Base-by-base conservation (phyloP, 2,797 vertebrate genomes). In the Chaetophractus vellerosus region DNA sequence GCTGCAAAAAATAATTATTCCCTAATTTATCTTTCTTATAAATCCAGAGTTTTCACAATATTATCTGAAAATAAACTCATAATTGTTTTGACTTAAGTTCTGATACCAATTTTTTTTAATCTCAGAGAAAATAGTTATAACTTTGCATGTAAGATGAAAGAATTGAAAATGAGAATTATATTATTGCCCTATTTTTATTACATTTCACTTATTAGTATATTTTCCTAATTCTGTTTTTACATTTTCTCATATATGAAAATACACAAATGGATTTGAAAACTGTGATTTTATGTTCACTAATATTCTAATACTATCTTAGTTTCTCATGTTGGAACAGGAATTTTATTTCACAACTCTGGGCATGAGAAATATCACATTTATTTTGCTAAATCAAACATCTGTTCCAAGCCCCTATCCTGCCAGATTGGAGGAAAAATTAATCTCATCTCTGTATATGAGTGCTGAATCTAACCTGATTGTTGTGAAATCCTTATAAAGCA, bases 351-450 rank as follows among this genome's bases (percentile, higher is more conserved):
- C 19, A 69, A 64, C 45, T 87, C 57, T 82, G 55, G 28, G 18
- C 57, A 10, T 82, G 48, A 96, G 48, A 95, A 91, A 89, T 41
- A 94, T 9, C 50, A 69, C 64, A 78, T 84, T 76, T 59, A 80
- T 93, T 94, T 91, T 74, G 28, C 61, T 89, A 84, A 91, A 90
- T 59, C 50, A 72, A 93, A 55, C 28, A 64, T 72, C 52, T 88
- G 0, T 84, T 81, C 23, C 24, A 71, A 83, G 38, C 19, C 31
- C 23, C 11, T 19, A 79, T 74, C 33, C 50, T 94, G 69, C 36
- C 45, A 94, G 45, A 78, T 15, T 64, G 4, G 33, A 88, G 9
- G 8, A 21, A 75, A 75, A 93, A 33, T 78, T 80, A 74, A 90
- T 26, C 66, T 88, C 23, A n/a, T 50, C 57, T 86, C 36, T 57